These are phyloP conservation scores for Lasiommata megera DNA, from an alignment of 2,888 invertebrate genomes.

Conservation along the genomic window DNA sequence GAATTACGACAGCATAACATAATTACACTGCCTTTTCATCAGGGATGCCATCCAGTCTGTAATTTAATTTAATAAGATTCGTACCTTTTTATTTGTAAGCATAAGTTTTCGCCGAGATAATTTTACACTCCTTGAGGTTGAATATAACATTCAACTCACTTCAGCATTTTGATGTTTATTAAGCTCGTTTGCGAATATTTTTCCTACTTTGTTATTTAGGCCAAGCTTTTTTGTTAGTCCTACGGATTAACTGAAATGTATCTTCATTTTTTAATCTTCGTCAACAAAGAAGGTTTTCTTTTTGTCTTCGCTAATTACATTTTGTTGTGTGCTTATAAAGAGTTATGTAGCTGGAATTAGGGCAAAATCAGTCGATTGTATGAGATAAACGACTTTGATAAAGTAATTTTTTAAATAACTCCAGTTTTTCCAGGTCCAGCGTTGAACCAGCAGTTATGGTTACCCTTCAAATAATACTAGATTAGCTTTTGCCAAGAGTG, in stretches of 20 bases:
- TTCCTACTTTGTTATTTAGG: neutral
- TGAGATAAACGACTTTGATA: too few relatives aligned
- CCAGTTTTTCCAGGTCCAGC: too few relatives aligned
- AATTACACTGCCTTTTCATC: slow-evolving; percentile 21
- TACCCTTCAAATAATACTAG: too few relatives aligned
- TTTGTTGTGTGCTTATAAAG: neutral
- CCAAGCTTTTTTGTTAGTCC: neutral
- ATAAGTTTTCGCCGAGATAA: slow-evolving; percentile 12
- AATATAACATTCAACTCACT: slow-evolving; percentile 3
- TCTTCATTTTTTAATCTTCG: neutral
- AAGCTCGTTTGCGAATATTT: slow-evolving; percentile 3
- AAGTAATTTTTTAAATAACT: too few relatives aligned
- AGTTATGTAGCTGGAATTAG: too few relatives aligned
- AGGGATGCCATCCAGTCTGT: slow-evolving; percentile 17
- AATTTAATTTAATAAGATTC: slow-evolving; percentile 25
- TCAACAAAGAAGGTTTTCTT: neutral
- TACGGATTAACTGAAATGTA: neutral
- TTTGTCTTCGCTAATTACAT: neutral
- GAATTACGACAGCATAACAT: slow-evolving; percentile 15
- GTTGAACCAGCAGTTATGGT: too few relatives aligned
- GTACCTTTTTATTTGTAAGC: slow-evolving; percentile 17
- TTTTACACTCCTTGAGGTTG: slow-evolving; percentile 8
- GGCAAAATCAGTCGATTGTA: too few relatives aligned
- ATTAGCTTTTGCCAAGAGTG: too few relatives aligned
- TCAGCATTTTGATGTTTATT: slow-evolving; percentile 5